Evolutionary conservation across 2,888 invertebrate genomes (phyloP).

Genomic region (Xylocampa areola): DNA sequence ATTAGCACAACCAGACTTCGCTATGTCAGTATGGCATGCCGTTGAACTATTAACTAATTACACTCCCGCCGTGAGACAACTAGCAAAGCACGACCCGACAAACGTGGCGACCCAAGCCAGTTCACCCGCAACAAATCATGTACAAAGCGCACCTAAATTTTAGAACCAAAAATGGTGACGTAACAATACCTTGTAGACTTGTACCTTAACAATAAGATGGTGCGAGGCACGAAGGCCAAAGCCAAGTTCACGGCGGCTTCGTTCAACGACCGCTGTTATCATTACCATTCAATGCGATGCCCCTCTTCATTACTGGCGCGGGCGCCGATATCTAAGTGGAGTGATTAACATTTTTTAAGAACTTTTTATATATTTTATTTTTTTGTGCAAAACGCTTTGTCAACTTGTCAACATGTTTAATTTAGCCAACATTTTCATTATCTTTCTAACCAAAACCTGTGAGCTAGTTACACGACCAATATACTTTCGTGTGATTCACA

Average conservation of each 20-base stretch:
- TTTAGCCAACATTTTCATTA: too few relatives aligned
- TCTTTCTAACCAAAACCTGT: too few relatives aligned
- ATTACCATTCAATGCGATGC: conserved; percentile 81
- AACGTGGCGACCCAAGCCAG: conserved; percentile 29
- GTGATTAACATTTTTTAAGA: conserved; percentile 52
- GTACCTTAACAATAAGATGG: conserved; percentile 73
- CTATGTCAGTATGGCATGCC: conserved; percentile 15
- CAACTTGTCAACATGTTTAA: too few relatives aligned
- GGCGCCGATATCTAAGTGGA: conserved; percentile 60
- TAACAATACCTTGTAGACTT: conserved; percentile 64
- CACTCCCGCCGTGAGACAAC: conserved; percentile 46
- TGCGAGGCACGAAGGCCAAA: conserved; percentile 77
- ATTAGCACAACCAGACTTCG: background rate
- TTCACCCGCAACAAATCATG: conserved; percentile 40
- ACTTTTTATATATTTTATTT: conserved; percentile 24
- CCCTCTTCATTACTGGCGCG: conserved; percentile 65
- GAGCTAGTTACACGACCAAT: too few relatives aligned
- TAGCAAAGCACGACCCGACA: conserved; percentile 33
- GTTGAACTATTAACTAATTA: conserved; percentile 50
- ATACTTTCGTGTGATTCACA: conserved; percentile 3
- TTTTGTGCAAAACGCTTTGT: conserved; percentile 14
- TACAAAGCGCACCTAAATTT: conserved; percentile 43
- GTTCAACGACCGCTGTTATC: conserved; percentile 86
- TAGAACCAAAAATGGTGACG: conserved; percentile 50
- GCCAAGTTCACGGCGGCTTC: conserved; percentile 84